These are phyloP conservation scores for Reticulitermes speratus DNA, from an alignment of 1,140 invertebrate genomes.

Conservation along the genomic window DNA sequence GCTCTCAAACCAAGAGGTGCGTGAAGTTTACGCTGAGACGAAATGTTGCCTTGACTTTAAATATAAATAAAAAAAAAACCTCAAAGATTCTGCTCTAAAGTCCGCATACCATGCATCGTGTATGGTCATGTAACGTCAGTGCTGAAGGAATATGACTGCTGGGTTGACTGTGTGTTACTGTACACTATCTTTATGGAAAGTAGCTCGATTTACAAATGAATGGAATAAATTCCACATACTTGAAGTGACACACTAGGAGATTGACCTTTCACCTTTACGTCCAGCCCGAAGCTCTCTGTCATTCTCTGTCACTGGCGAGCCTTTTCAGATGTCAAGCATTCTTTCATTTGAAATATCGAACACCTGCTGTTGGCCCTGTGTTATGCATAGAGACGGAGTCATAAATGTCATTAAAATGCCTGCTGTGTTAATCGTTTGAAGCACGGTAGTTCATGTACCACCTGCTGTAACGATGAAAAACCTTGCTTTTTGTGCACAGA, in stretches of 20 bases:
- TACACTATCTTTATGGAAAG: not conserved
- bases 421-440: not conserved
- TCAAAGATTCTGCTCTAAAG: too few species aligned
- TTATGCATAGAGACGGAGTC: not conserved
- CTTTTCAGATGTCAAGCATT: too few species aligned
- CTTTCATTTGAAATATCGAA: not conserved
- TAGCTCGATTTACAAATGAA: not conserved
- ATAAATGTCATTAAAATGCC: not conserved
- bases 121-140: too few species aligned
- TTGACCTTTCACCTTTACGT: not conserved
- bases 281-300: not conserved
- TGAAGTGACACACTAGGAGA: not conserved
- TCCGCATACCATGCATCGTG: too few species aligned
- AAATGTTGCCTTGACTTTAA: too few species aligned
- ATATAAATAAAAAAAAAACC: too few species aligned
- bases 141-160: too few species aligned
- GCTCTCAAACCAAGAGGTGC: too few species aligned
- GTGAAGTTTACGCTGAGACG: too few species aligned
- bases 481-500: too few species aligned
- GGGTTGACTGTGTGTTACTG: not conserved
- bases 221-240: not conserved
- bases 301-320: not conserved
- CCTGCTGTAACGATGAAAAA: too few species aligned
- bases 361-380: not conserved
- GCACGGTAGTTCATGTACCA: too few species aligned